phyloP scores from a whole-genome alignment of 2,888 invertebrate genomes.

The Cremastinae sp. region DNA sequence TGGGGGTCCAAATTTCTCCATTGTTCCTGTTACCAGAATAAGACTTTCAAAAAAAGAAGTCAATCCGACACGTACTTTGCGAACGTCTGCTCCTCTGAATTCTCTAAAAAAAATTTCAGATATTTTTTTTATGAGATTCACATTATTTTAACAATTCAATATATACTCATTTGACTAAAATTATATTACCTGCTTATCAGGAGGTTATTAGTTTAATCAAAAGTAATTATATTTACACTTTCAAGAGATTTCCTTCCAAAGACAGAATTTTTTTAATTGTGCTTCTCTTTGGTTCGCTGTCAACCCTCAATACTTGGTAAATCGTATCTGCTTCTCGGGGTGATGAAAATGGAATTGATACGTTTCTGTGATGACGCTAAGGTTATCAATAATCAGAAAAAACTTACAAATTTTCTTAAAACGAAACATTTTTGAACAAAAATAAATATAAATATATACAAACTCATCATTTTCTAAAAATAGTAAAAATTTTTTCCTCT shows the following conservation, averaged over 20 bases:
- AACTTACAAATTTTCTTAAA: too few species aligned
- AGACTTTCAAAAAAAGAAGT: slow-evolving; percentile 91
- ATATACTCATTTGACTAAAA: too few species aligned
- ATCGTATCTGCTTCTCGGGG: slow-evolving; percentile 87
- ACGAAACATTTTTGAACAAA: too few species aligned
- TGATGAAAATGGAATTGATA: slow-evolving; percentile 87
- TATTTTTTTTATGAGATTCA: too few species aligned
- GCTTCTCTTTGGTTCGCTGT: slow-evolving; percentile 91
- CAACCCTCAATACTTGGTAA: slow-evolving; percentile 90
- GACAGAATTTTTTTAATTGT: slow-evolving; percentile 85
- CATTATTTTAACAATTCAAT: too few species aligned
- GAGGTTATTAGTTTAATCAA: too few species aligned
- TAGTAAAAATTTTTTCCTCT: too few species aligned
- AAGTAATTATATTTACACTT: slow-evolving; percentile 83
- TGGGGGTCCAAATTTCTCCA: slow-evolving; percentile 85
- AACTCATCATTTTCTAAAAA: too few species aligned
- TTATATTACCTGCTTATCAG: too few species aligned
- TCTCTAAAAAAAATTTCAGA: too few species aligned
- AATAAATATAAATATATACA: too few species aligned
- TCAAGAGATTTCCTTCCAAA: slow-evolving; percentile 83
- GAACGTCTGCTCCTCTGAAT: slow-evolving; percentile 85
- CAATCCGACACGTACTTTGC: slow-evolving; percentile 88
- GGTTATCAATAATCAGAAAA: slow-evolving; percentile 42
- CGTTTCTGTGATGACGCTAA: slow-evolving; percentile 79
- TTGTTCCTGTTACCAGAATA: slow-evolving; percentile 88